A percentile compares a stretch with the other conserved stretches of the same genome.
phyloP scores from a whole-genome alignment of 2,888 invertebrate genomes.

The Tetanocera ferruginea region DNA sequence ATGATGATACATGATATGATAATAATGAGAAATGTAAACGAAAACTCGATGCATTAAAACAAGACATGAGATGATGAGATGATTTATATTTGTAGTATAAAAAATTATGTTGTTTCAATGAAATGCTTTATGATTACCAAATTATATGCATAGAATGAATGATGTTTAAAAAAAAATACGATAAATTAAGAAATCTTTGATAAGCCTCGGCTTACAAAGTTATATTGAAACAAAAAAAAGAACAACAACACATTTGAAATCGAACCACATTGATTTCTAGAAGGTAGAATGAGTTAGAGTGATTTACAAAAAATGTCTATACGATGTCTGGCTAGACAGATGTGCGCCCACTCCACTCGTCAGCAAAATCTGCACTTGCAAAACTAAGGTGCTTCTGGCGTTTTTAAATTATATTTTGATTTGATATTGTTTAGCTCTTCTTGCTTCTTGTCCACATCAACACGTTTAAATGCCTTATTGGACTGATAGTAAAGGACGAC shows the following conservation, averaged over 20 bases:
- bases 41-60: no score
- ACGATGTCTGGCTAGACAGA: constrained; percentile 19
- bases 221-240: no score
- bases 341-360: neutral
- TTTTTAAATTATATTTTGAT: constrained; percentile 89
- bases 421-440: constrained; percentile 96
- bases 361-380: constrained; percentile 8
- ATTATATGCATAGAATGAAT: no score
- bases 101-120: neutral
- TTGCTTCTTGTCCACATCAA: constrained; percentile 95
- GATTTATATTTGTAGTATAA: no score
- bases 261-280: no score
- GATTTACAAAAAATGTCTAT: constrained; percentile 33
- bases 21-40: no score
- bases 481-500: constrained; percentile 99
- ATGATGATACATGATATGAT: constrained; percentile 5
- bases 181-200: no score
- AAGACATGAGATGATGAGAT: no score
- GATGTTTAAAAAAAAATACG: no score
- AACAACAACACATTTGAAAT: no score
- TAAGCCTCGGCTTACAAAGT: no score
- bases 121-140: neutral
- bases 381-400: constrained; percentile 59
- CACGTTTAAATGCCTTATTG: constrained; percentile 94
- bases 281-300: neutral